phyloP scores from a whole-genome alignment of 2,797 vertebrate species.

The Lacerta bilineata region DNA sequence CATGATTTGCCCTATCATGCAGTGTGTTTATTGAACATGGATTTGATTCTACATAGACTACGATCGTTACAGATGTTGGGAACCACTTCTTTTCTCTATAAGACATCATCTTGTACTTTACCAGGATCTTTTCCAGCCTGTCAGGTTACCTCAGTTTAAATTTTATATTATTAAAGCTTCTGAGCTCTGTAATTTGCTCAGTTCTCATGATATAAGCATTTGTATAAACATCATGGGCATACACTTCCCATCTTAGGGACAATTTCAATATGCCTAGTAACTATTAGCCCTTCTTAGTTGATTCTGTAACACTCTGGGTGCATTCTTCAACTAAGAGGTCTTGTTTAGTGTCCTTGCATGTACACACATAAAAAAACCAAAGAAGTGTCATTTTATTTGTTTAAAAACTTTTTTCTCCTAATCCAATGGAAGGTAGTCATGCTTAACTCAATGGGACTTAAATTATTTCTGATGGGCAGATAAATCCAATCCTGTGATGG shows the following conservation, averaged over 20 bases:
- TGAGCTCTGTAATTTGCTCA: neutral
- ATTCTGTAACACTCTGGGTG: neutral
- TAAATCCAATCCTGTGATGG: no score
- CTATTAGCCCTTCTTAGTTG: neutral
- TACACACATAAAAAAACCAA: neutral
- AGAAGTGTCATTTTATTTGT: neutral
- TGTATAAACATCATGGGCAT: neutral
- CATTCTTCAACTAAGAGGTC: neutral
- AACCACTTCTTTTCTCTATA: neutral
- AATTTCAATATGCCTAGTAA: neutral
- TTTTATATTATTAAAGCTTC: neutral
- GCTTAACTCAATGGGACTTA: neutral
- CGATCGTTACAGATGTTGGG: neutral
- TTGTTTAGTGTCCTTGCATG: neutral
- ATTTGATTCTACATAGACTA: neutral
- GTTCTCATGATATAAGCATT: neutral
- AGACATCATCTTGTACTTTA: neutral
- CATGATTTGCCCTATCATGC: neutral
- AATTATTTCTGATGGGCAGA: neutral
- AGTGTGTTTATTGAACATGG: neutral
- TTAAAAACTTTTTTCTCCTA: neutral
- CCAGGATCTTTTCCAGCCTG: neutral
- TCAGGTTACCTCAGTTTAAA: neutral
- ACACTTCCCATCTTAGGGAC: neutral
- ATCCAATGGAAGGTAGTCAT: neutral